Evolutionary conservation across 2,797 vertebrate species (phyloP).

Genomic region (Gallinago stenura): DNA sequence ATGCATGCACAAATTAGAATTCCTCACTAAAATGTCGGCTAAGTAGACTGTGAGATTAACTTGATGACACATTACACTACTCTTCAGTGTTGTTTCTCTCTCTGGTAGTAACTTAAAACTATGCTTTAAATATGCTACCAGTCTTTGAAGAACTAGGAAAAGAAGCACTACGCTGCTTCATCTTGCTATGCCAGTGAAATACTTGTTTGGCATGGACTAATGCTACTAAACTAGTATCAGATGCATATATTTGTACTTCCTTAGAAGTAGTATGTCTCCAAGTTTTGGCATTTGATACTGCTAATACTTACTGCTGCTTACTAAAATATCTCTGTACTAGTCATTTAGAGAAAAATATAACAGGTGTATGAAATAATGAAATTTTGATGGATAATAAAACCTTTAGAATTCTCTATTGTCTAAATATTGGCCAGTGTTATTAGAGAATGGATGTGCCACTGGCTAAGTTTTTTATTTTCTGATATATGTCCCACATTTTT

Average conservation of each 20-base stretch:
- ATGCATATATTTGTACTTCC: neutral
- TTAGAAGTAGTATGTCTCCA: neutral
- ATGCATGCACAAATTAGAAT: neutral
- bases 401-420: neutral
- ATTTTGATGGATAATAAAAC: neutral
- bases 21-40: neutral
- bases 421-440: neutral
- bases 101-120: neutral
- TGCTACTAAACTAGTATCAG: neutral
- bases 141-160: neutral
- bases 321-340: neutral
- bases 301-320: neutral
- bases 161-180: neutral
- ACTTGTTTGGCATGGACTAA: neutral
- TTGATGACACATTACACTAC: neutral
- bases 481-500: neutral
- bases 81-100: neutral
- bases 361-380: neutral
- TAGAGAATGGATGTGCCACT: neutral
- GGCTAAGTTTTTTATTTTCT: neutral
- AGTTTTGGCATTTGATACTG: neutral
- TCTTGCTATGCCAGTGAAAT: neutral
- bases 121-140: neutral
- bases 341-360: neutral
- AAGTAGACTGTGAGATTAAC: neutral